Conservation (phyloP, 2,888 invertebrate genomes). For the Iphiclides podalirius region DNA sequence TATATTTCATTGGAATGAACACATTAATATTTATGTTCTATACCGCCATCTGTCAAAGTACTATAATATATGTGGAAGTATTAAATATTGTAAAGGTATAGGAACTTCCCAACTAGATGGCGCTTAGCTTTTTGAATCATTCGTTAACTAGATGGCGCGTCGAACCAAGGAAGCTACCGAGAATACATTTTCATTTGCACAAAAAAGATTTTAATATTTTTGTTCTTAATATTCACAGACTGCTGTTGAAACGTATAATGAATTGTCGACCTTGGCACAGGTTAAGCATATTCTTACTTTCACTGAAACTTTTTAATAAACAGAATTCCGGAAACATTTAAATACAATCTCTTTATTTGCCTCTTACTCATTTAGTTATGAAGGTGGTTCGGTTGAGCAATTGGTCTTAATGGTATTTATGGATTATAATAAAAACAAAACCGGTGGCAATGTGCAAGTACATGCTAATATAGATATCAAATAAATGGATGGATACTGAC, state of each 20-base stretch:
- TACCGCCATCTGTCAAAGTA: background rate
- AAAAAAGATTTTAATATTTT: background rate
- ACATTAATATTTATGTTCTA: no score
- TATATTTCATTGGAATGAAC: no score
- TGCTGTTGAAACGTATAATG: slow-evolving; percentile 8
- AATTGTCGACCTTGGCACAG: slow-evolving; percentile 47
- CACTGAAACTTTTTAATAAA: slow-evolving; percentile 57
- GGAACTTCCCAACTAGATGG: slow-evolving; percentile 32
- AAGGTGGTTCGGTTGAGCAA: slow-evolving; percentile 54
- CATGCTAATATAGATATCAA: slow-evolving; percentile 4
- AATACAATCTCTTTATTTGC: slow-evolving; percentile 54
- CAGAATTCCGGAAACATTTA: slow-evolving; percentile 59
- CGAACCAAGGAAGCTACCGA: no score
- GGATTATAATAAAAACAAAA: slow-evolving; percentile 16
- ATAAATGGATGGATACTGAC: slow-evolving; percentile 25
- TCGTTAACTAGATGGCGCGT: slow-evolving; percentile 47
- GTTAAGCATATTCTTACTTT: slow-evolving; percentile 52
- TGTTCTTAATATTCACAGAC: background rate
- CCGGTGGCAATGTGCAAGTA: background rate
- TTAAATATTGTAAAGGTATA: background rate
- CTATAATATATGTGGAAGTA: background rate
- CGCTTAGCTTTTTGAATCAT: slow-evolving; percentile 14
- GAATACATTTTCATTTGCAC: background rate
- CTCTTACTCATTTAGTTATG: slow-evolving; percentile 53
- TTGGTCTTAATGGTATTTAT: slow-evolving; percentile 29